phyloP scores from a whole-genome alignment of 1,140 invertebrate genomes.

The Bursaphelenchus mucronatus region DNA sequence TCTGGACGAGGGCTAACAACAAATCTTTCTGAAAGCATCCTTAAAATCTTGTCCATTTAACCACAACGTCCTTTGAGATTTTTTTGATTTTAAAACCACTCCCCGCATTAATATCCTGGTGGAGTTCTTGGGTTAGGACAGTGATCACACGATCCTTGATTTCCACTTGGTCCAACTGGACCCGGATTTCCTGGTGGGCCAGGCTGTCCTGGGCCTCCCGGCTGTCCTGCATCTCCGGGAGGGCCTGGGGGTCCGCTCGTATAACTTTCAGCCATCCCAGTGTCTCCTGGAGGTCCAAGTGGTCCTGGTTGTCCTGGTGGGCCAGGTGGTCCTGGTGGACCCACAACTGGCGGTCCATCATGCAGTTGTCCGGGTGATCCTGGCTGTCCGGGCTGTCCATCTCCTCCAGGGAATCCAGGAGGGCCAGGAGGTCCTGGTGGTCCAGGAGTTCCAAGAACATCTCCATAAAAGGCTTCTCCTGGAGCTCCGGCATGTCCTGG shows the following conservation, averaged over 20 bases:
- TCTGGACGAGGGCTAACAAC: too few relatives aligned
- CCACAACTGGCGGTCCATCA: constrained; percentile 18
- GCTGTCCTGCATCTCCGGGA: not conserved
- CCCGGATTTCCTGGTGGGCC: not conserved
- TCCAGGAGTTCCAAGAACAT: constrained; percentile 32
- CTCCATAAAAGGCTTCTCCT: constrained; percentile 30
- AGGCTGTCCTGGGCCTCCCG: not conserved
- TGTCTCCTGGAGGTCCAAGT: constrained; percentile 10
- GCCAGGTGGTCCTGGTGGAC: constrained; percentile 38
- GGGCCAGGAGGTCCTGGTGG: constrained; percentile 32
- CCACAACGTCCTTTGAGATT: too few relatives aligned
- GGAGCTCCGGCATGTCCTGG: constrained; percentile 35
- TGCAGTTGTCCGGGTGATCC: constrained; percentile 26
- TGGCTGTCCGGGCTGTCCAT: constrained; percentile 25
- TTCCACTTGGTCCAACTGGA: not conserved
- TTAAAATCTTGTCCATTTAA: too few relatives aligned
- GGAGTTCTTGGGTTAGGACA: not conserved
- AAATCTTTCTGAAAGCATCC: too few relatives aligned
- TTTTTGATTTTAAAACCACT: too few relatives aligned
- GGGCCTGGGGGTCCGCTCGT: not conserved
- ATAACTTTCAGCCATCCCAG: not conserved
- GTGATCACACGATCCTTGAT: constrained; percentile 9
- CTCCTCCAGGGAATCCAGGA: constrained; percentile 28
- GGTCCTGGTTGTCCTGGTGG: constrained; percentile 12
- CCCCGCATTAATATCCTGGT: constrained; percentile 9